These are phyloP conservation scores for Ochropacha duplaris DNA, from an alignment of 2,888 invertebrate species.

Conservation along the genomic window DNA sequence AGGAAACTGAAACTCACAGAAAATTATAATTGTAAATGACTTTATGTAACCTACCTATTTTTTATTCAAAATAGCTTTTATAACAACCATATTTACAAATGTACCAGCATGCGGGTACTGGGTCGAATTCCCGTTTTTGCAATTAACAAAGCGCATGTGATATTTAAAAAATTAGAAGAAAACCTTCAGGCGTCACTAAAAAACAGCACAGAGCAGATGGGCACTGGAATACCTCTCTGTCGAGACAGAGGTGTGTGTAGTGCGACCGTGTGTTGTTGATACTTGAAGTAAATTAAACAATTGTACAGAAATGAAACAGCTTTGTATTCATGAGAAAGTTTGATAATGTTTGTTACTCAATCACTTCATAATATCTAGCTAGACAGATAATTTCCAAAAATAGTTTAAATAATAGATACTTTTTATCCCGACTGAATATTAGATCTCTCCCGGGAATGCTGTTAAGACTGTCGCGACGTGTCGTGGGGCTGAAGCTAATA, in stretches of 20 bases:
- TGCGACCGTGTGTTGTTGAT: slow-evolving; percentile 18
- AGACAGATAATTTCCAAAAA: too few relatives aligned
- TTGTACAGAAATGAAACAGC: not conserved
- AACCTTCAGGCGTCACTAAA: slow-evolving; percentile 39
- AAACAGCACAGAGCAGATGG: slow-evolving; percentile 48
- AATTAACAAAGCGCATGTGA: slow-evolving; percentile 35
- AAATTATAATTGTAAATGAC: too few relatives aligned
- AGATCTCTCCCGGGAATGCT: too few relatives aligned
- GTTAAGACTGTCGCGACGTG: too few relatives aligned
- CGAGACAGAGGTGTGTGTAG: slow-evolving; percentile 17
- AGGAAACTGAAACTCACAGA: too few relatives aligned
- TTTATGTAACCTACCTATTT: too few relatives aligned
- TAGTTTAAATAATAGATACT: too few relatives aligned
- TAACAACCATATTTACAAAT: not conserved
- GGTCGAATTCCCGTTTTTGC: slow-evolving; percentile 40
- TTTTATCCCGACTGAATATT: too few relatives aligned
- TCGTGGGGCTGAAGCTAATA: too few relatives aligned
- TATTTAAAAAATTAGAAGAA: slow-evolving; percentile 36
- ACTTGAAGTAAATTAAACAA: slow-evolving; percentile 7
- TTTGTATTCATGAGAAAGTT: too few relatives aligned
- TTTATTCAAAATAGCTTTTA: not conserved
- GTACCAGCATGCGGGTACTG: slow-evolving; percentile 38
- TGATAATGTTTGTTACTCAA: too few relatives aligned
- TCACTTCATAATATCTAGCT: too few relatives aligned
- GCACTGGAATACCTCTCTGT: slow-evolving; percentile 22